Base-by-base conservation (phyloP, 2,888 invertebrate genomes). In the Andrena minutula region DNA sequence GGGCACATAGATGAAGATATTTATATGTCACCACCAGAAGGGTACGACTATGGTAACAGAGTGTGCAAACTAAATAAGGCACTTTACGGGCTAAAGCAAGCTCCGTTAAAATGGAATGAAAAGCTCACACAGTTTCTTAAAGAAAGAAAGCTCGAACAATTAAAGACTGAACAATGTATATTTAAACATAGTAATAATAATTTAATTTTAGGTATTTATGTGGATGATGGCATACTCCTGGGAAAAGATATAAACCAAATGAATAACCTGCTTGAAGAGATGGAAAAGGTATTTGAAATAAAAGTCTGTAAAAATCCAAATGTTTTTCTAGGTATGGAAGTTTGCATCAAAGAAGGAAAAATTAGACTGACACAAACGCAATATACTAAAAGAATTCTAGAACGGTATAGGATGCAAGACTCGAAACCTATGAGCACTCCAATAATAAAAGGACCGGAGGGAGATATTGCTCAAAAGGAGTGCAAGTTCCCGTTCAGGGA, bases 61-160 rank as follows among this genome's bases (percentile, higher is more conserved):
- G 12, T 63, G 10, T 41, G 41, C 8, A 32, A 32, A 41, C 12
- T 63, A 28, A 51, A 53, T 5, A 49, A 51, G 23, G 49, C 66
- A 20, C 28, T 51, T 5, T 66, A 66, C n/a, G 51, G 51, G 7
- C 7, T 66, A 20, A 66, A 66, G 12, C 66, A 66, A 28, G 66
- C 66, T 5, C 51, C 66, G 1, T 12, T 47, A 10, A 66, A 0
- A 28, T 66, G 66, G 51, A 66, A 66, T 20, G 16, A n/a, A 51
- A 30, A 4, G 51, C 51, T 4, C 7, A 51, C 3, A 30, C 30
- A 30, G 30, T 35, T 41, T 41, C 26, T 64, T 2, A 47, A 41
- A 16, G 26, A 64, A 23, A 23, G 6, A 2, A 23, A 23, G 0
- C 12, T 68, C 0, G 10, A 68, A 2, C 20, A n/a, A 2, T 20